phyloP scores from a whole-genome alignment of 2,888 invertebrate species.

The Metopia argyrocephala region DNA sequence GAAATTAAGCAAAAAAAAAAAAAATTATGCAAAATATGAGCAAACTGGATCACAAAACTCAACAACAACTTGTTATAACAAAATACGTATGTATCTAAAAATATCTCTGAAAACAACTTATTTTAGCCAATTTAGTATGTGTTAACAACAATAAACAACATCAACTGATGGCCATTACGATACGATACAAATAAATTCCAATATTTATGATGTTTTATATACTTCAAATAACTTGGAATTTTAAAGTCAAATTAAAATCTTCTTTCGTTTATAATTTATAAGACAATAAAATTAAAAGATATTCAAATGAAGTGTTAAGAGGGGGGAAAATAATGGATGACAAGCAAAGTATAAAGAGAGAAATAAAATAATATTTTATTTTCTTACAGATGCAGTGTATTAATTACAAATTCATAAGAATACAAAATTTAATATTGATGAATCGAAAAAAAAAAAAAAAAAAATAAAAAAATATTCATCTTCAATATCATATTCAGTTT shows the following conservation, averaged over 20 bases:
- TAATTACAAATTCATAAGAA: slow-evolving; percentile 28
- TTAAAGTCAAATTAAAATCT: slow-evolving; percentile 11
- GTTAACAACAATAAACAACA: slow-evolving; percentile 42
- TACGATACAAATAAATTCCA: slow-evolving; percentile 42
- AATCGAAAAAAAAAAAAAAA: not conserved
- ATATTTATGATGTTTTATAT: slow-evolving; percentile 41
- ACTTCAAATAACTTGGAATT: not conserved
- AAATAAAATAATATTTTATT: slow-evolving; percentile 13
- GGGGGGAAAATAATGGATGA: not conserved
- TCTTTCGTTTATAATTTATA: slow-evolving; percentile 32
- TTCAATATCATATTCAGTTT: not conserved
- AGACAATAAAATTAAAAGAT: not conserved
- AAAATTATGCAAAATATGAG: slow-evolving; percentile 45
- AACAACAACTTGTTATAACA: not conserved
- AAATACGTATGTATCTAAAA: not conserved
- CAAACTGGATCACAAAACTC: not conserved
- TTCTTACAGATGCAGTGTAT: too few species aligned
- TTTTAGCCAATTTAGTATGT: slow-evolving; percentile 48
- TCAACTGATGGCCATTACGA: not conserved
- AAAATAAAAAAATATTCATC: not conserved
- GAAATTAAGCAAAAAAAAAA: slow-evolving; percentile 17
- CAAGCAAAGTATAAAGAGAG: not conserved
- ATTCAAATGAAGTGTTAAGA: not conserved
- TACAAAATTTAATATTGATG: not conserved
- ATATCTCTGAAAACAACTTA: slow-evolving; percentile 39